Evolutionary conservation across 2,113 vertebrate species (phyloP).

Genomic region (Pyrgilauda ruficollis): DNA sequence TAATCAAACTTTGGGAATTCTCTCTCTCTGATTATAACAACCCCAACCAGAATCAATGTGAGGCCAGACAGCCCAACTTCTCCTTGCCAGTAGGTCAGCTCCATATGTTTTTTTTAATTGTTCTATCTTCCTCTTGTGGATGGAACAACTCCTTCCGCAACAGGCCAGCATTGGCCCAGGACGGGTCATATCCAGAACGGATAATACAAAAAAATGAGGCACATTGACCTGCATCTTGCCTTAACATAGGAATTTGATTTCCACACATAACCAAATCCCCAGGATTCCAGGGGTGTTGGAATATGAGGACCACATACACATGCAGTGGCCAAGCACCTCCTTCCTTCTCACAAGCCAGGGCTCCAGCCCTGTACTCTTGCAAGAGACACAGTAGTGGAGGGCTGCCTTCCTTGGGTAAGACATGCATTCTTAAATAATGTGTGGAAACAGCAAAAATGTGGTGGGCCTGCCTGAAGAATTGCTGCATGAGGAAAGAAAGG

Average conservation of each 20-base stretch:
- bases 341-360: neutral
- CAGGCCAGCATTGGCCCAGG: neutral
- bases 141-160: neutral
- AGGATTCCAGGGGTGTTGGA: neutral
- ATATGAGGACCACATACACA: neutral
- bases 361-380: neutral
- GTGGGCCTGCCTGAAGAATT: neutral
- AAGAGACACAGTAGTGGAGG: neutral
- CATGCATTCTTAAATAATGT: neutral
- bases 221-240: neutral
- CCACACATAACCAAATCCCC: neutral
- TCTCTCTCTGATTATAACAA: neutral
- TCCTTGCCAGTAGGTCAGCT: neutral
- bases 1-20: neutral
- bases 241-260: neutral
- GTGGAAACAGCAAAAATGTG: accelerated
- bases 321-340: neutral
- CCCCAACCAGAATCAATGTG: neutral
- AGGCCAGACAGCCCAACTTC: neutral
- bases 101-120: neutral
- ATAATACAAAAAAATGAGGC: neutral
- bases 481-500: neutral
- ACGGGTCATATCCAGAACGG: neutral
- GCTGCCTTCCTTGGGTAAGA: neutral
- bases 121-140: neutral